A percentile compares a stretch with the other conserved stretches of the same genome.
Evolutionary conservation across 2,113 vertebrate species (phyloP).

Genomic region (Ascaphus truei): DNA sequence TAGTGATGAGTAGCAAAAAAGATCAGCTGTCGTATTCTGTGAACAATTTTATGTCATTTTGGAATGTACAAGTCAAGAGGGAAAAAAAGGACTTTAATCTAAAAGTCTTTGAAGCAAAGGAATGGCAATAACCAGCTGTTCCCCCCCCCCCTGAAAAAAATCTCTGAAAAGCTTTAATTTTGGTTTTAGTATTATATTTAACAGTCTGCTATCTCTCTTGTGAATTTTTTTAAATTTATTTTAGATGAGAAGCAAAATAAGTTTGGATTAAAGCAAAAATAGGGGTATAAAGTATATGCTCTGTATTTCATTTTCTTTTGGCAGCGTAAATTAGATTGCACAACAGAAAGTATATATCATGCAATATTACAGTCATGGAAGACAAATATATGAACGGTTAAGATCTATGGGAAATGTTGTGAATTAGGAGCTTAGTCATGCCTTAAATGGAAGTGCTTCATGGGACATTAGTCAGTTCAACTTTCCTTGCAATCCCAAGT

Average conservation of each 20-base stretch:
- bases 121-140: slow-evolving; percentile 40
- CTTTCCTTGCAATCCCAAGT: slow-evolving; percentile 22
- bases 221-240: slow-evolving; percentile 43
- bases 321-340: slow-evolving; percentile 21
- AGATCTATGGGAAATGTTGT: slow-evolving; percentile 15
- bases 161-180: slow-evolving; percentile 19
- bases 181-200: slow-evolving; percentile 18
- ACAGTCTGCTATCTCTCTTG: slow-evolving; percentile 30
- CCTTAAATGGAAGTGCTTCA: slow-evolving; percentile 19
- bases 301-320: slow-evolving; percentile 23
- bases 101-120: slow-evolving; percentile 41
- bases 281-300: not conserved
- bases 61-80: slow-evolving; percentile 42
- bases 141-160: slow-evolving; percentile 41
- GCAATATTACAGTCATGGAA: slow-evolving; percentile 24
- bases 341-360: slow-evolving; percentile 22
- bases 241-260: slow-evolving; percentile 21
- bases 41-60: slow-evolving; percentile 28
- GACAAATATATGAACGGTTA: slow-evolving; percentile 19
- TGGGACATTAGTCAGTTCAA: slow-evolving; percentile 28
- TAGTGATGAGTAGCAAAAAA: slow-evolving; percentile 47
- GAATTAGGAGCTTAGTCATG: slow-evolving; percentile 21
- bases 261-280: slow-evolving; percentile 12
- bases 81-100: slow-evolving; percentile 47
- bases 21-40: slow-evolving; percentile 40